These are phyloP conservation scores for Eumeta japonica DNA, from an alignment of 1,140 invertebrate species.

Conservation along the genomic window DNA sequence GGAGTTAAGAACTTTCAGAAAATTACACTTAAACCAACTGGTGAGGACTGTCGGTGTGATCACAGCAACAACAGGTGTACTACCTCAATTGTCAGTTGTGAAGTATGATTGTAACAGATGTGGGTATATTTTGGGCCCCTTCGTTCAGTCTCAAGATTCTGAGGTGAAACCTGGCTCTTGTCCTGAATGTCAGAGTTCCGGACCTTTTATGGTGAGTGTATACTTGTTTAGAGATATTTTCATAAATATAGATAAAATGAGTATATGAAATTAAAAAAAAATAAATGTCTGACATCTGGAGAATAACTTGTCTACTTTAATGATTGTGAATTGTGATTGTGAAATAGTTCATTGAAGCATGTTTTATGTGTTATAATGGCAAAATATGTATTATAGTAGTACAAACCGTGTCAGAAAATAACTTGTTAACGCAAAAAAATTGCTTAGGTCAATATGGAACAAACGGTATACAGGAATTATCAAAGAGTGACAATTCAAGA, in stretches of 20 bases:
- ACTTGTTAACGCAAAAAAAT: no score
- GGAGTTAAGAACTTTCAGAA: conserved; percentile 91
- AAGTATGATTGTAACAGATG: conserved; percentile 99
- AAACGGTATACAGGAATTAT: conserved; percentile 98
- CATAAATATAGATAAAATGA: no score
- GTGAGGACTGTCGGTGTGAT: conserved; percentile 95
- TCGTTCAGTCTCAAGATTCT: conserved; percentile 87
- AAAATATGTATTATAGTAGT: no score
- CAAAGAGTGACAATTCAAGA: conserved; percentile 98
- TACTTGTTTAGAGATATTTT: neutral
- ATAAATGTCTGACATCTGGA: neutral
- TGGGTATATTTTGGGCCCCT: conserved; percentile 92
- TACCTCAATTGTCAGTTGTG: conserved; percentile 92
- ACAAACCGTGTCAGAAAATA: no score
- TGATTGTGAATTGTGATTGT: no score
- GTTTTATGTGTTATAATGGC: no score
- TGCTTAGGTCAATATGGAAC: conserved; percentile 86
- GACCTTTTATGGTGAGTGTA: conserved; percentile 85
- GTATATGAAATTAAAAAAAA: neutral
- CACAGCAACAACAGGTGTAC: conserved; percentile 90
- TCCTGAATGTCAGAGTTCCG: conserved; percentile 95
- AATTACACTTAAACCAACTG: conserved; percentile 91
- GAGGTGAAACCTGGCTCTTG: conserved; percentile 96
- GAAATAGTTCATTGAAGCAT: no score
- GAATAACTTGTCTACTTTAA: no score